phyloP scores from a whole-genome alignment of 2,888 invertebrate genomes.

The Halocaridina rubra region DNA sequence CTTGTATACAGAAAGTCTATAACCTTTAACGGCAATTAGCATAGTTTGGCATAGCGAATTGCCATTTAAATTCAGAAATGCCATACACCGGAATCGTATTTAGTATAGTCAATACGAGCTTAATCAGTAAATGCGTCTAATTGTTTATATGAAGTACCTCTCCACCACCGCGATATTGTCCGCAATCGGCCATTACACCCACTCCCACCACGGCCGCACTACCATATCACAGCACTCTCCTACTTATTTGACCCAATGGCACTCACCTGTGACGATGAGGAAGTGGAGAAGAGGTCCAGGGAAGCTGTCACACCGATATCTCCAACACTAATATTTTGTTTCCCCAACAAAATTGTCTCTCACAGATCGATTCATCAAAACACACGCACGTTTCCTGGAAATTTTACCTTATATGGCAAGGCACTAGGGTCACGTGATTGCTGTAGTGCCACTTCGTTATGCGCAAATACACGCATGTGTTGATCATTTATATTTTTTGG shows the following conservation, averaged over 20 bases:
- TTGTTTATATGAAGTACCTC: too few relatives aligned
- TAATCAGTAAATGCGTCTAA: too few relatives aligned
- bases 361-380: conserved; percentile 60
- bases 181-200: not conserved
- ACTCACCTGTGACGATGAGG: conserved; percentile 13
- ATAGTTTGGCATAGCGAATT: too few relatives aligned
- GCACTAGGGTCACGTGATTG: conserved; percentile 44
- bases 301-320: conserved; percentile 46
- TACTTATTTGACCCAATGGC: not conserved
- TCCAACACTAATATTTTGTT: conserved; percentile 24
- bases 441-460: not conserved
- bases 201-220: not conserved
- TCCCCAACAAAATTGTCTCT: conserved; percentile 36
- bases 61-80: too few relatives aligned
- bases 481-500: too few relatives aligned
- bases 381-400: conserved; percentile 56
- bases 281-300: not conserved
- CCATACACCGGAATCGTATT: too few relatives aligned
- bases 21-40: too few relatives aligned
- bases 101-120: too few relatives aligned
- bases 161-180: too few relatives aligned
- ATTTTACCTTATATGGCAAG: conserved; percentile 47
- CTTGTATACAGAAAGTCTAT: too few relatives aligned
- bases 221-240: not conserved
- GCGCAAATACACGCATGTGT: too few relatives aligned